Percentiles rank a stretch among this genome's conserved stretches.
Evolutionary conservation across 2,797 vertebrate species (phyloP).

Genomic region (Ambastaia sidthimunki): DNA sequence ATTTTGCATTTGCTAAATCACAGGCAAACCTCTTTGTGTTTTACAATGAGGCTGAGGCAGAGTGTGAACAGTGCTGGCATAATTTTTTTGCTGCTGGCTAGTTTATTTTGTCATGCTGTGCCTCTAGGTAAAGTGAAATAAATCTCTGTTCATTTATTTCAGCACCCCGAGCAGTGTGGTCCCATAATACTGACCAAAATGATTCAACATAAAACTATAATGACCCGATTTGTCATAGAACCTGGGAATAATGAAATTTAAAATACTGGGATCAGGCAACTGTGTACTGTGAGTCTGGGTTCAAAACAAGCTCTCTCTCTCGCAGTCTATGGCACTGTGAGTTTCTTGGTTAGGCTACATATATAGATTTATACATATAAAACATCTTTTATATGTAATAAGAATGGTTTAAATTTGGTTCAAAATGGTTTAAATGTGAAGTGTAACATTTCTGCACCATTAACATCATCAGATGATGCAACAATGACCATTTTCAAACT

Average conservation of each 20-base stretch:
- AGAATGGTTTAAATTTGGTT: neutral
- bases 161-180: conserved; percentile 64
- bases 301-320: conserved; percentile 27
- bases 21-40: conserved; percentile 10
- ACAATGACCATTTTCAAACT: neutral
- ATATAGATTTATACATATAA: neutral
- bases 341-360: neutral
- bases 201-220: conserved; percentile 75
- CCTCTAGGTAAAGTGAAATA: conserved; percentile 75
- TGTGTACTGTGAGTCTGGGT: conserved; percentile 46
- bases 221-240: conserved; percentile 73
- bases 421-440: too few species aligned
- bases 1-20: neutral
- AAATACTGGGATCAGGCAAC: conserved; percentile 65
- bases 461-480: neutral
- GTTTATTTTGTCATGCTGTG: conserved; percentile 73
- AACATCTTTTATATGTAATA: neutral
- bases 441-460: neutral
- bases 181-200: conserved; percentile 71
- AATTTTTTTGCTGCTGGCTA: conserved; percentile 67
- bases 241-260: conserved; percentile 70
- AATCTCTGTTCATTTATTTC: conserved; percentile 75
- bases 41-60: conserved; percentile 13
- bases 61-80: conserved; percentile 46
- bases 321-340: neutral